phyloP scores from a whole-genome alignment of 2,113 vertebrate species.

The Strix uralensis region DNA sequence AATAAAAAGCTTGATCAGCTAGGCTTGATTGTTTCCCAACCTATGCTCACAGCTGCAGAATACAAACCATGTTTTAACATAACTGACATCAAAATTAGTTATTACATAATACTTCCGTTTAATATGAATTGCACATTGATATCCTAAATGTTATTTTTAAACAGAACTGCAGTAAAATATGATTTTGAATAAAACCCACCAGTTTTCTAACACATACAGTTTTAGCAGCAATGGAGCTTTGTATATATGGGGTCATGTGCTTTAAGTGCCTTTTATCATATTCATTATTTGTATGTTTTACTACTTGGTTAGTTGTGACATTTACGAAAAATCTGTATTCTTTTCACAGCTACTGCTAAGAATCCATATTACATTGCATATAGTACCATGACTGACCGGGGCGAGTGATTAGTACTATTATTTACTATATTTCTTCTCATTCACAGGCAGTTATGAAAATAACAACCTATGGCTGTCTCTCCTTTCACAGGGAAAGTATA shows the following conservation, averaged over 20 bases:
- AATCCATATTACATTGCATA: background rate
- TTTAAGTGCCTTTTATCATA: constrained; percentile 28
- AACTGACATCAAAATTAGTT: constrained; percentile 30
- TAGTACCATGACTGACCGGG: background rate
- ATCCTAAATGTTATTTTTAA: constrained; percentile 3
- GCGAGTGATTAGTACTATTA: background rate
- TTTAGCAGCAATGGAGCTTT: constrained; percentile 8
- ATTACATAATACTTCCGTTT: constrained; percentile 29
- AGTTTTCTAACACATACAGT: background rate
- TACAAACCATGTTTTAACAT: constrained; percentile 48
- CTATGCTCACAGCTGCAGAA: constrained; percentile 58
- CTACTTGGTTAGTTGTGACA: background rate
- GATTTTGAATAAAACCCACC: background rate
- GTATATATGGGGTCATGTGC: background rate
- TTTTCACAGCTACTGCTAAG: constrained; percentile 31
- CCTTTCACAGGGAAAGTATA: background rate
- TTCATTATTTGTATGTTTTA: background rate
- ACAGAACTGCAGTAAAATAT: background rate
- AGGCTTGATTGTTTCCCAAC: constrained; percentile 45
- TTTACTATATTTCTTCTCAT: constrained; percentile 8
- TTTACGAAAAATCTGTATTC: constrained; percentile 13
- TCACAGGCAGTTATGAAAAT: constrained; percentile 13
- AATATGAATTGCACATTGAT: constrained; percentile 33
- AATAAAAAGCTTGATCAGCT: constrained; percentile 57
- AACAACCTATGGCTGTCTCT: background rate